phyloP scores from a whole-genome alignment of 2,888 invertebrate species.

The Maniola hyperantus region DNA sequence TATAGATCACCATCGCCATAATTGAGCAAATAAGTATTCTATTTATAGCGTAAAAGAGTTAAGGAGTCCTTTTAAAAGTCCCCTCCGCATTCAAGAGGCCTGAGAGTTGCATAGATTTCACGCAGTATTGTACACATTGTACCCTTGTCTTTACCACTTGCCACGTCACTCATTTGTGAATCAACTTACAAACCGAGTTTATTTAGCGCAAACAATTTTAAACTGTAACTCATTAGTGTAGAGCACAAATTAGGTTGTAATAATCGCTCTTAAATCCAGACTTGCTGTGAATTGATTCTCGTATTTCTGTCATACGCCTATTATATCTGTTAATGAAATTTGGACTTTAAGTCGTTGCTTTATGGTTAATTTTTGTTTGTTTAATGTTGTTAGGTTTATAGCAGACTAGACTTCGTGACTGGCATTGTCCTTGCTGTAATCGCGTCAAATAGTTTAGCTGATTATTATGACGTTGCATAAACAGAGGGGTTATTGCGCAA shows the following conservation, averaged over 20 bases:
- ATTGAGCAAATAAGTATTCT: too few relatives aligned
- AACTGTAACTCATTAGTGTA: conserved; percentile 33
- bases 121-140: conserved; percentile 52
- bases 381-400: conserved; percentile 13
- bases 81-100: background rate
- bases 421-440: conserved; percentile 57
- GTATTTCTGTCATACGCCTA: conserved; percentile 49
- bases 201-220: conserved; percentile 43
- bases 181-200: conserved; percentile 38
- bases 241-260: conserved; percentile 35
- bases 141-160: conserved; percentile 24
- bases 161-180: conserved; percentile 47
- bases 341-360: conserved; percentile 39
- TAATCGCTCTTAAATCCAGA: conserved; percentile 57
- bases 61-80: background rate
- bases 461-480: conserved; percentile 53
- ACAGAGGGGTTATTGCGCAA: background rate
- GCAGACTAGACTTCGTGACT: conserved; percentile 53
- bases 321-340: conserved; percentile 46
- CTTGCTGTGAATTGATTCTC: conserved; percentile 48
- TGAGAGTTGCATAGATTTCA: conserved; percentile 51
- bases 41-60: too few relatives aligned
- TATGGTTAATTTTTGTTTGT: conserved; percentile 21
- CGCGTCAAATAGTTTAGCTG: conserved; percentile 60
- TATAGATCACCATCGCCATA: too few relatives aligned